A percentile compares a stretch with the other conserved stretches of the same genome.
These are phyloP conservation scores for Troilus luridus DNA, from an alignment of 2,888 invertebrate species.

Conservation along the genomic window DNA sequence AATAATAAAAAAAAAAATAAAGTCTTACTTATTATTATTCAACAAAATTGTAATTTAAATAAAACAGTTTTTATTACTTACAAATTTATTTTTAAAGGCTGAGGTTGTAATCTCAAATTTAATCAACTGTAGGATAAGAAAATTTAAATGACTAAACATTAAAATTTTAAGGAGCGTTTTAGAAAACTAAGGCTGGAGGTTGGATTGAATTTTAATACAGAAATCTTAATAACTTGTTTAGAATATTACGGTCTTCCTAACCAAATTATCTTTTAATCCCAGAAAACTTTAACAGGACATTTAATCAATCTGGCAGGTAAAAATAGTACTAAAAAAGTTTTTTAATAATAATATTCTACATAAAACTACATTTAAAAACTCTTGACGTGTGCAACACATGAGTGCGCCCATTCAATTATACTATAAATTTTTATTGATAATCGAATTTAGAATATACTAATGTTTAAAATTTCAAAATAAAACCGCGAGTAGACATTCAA, in stretches of 20 bases:
- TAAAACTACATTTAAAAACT: too few species aligned
- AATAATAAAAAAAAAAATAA: too few species aligned
- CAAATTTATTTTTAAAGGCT: neutral
- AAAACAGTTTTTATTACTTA: neutral
- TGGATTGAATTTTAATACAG: neutral
- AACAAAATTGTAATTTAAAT: too few species aligned
- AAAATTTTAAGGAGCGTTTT: neutral
- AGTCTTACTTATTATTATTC: too few species aligned
- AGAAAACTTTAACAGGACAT: constrained; percentile 9
- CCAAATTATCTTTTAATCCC: constrained; percentile 12
- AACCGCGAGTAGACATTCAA: too few species aligned
- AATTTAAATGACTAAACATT: neutral
- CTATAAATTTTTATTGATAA: too few species aligned
- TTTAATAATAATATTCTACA: neutral
- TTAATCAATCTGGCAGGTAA: neutral
- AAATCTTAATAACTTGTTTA: neutral
- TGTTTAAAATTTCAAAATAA: too few species aligned
- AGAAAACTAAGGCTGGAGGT: neutral
- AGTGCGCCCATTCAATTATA: too few species aligned
- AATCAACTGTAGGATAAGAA: neutral
- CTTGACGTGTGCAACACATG: too few species aligned
- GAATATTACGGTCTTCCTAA: neutral
- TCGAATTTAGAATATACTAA: too few species aligned
- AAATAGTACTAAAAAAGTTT: neutral
- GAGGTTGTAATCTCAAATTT: neutral